Evolutionary conservation across 2,888 invertebrate genomes (phyloP), one percentile per base, ranked within the genome.

Genomic region (Lasioglossum malachurum): DNA sequence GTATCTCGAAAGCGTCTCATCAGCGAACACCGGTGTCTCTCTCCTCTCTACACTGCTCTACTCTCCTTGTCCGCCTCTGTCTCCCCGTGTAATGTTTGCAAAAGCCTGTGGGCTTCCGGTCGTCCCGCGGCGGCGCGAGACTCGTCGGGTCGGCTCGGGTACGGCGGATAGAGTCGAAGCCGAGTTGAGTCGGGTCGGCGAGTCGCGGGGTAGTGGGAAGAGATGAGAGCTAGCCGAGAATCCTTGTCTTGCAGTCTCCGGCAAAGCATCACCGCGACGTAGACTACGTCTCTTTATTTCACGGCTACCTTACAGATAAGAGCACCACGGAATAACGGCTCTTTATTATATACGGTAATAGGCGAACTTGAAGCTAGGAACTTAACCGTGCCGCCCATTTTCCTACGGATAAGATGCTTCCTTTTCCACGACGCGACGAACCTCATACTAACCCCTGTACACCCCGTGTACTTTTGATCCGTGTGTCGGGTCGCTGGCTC

Each of bases 271-370:
- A 38, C 46, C 5, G 73, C 23, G 49, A 75, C 79, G 23, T 72
- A 83, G 82, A 82, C 91, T 83, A 60, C 88, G 83, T 87, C 92
- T 91, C 90, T 92, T 92, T 92, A 92, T 91, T 92, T 90, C 88
- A 82, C 88, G 84, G 87, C 89, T 85, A 87, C 84, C 89, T 80
- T 81, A 71, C 82, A 92, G 92, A 92, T 92, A 92, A 92, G 91
- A 92, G 83, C 87, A 78, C 84, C 84, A 77, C 78, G 85, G 89
- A 89, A 90, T 91, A 92, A 92, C 90, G 91, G 87, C 87, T 88
- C 92, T 92, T 92, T 92, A 92, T 92, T 92, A 92, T 90, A 90
- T 91, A 91, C 90, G 88, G 83, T 92, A 92, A 92, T 92, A 91
- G 91, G 88, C 88, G 86, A 92, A 92, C 89, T 92, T 92, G 87